phyloP scores from a whole-genome alignment of 1,140 invertebrate genomes.

The Camponotus pennsylvanicus region DNA sequence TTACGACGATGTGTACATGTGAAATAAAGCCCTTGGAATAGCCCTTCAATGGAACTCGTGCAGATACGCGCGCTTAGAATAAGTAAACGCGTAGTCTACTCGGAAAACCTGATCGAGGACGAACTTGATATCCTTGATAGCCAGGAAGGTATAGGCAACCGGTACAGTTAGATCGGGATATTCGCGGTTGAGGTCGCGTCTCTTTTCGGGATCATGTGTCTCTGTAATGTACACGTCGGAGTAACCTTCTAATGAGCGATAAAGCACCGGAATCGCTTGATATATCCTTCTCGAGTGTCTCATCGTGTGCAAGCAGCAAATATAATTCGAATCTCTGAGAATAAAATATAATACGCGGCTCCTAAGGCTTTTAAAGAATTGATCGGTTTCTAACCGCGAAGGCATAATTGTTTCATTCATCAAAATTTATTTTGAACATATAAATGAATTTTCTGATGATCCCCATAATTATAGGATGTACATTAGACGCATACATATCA shows the following conservation, averaged over 20 bases:
- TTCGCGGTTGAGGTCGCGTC: slow-evolving; percentile 35
- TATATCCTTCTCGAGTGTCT: slow-evolving; percentile 60
- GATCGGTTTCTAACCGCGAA: neutral
- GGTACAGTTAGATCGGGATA: slow-evolving; percentile 64
- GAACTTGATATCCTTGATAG: slow-evolving; percentile 70
- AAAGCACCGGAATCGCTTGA: slow-evolving; percentile 54
- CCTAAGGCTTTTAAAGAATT: slow-evolving; percentile 12
- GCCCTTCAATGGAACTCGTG: slow-evolving; percentile 76
- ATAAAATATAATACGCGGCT: slow-evolving; percentile 26
- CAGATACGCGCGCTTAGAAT: slow-evolving; percentile 52
- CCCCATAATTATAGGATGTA: neutral
- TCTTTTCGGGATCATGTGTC: slow-evolving; percentile 40
- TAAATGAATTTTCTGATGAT: neutral
- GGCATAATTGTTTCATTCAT: neutral
- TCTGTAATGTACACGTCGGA: slow-evolving; percentile 47
- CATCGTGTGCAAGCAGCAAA: slow-evolving; percentile 55
- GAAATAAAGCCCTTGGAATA: slow-evolving; percentile 72
- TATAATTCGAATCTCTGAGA: slow-evolving; percentile 44
- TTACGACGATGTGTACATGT: slow-evolving; percentile 26
- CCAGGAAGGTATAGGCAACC: slow-evolving; percentile 4
- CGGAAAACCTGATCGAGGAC: slow-evolving; percentile 73
- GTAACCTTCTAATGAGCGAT: slow-evolving; percentile 54
- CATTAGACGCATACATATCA: neutral
- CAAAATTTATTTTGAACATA: neutral
- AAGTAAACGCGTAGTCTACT: slow-evolving; percentile 48